These are phyloP conservation scores for Drosophila equinoxialis DNA, from an alignment of 1,140 invertebrate species.

Conservation along the genomic window DNA sequence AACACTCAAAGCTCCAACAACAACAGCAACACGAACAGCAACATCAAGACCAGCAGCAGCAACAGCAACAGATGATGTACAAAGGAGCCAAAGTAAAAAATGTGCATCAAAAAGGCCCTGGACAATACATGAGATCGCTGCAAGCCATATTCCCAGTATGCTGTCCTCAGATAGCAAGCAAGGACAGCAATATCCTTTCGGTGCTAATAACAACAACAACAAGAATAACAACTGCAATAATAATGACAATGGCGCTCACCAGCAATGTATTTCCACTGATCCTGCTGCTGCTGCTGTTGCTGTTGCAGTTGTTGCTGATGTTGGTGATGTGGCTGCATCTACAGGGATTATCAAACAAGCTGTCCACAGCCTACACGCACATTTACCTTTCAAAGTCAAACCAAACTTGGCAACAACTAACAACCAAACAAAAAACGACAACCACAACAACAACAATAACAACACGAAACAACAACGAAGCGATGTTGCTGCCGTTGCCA, in stretches of 20 bases:
- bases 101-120: slow-evolving; percentile 51
- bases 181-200: slow-evolving; percentile 51
- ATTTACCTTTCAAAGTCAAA: slow-evolving; percentile 74
- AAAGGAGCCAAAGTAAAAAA: slow-evolving; percentile 53
- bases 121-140: slow-evolving; percentile 65
- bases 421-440: slow-evolving; percentile 34
- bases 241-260: slow-evolving; percentile 21
- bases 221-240: slow-evolving; percentile 25
- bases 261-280: slow-evolving; percentile 52
- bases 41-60: slow-evolving; percentile 29
- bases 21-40: slow-evolving; percentile 46
- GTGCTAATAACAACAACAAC: slow-evolving; percentile 30
- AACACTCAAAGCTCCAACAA: slow-evolving; percentile 27
- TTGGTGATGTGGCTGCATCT: slow-evolving; percentile 49
- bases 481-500: slow-evolving; percentile 41
- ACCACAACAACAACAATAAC: slow-evolving; percentile 57
- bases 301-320: slow-evolving; percentile 32
- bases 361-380: slow-evolving; percentile 47
- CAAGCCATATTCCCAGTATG: slow-evolving; percentile 37
- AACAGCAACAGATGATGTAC: slow-evolving; percentile 62
- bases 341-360: slow-evolving; percentile 50
- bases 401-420: slow-evolving; percentile 54
- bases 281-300: slow-evolving; percentile 34
- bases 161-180: slow-evolving; percentile 34
- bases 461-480: slow-evolving; percentile 45